Evolutionary conservation across 2,888 invertebrate species (phyloP).

Genomic region (Julus scandinavius): DNA sequence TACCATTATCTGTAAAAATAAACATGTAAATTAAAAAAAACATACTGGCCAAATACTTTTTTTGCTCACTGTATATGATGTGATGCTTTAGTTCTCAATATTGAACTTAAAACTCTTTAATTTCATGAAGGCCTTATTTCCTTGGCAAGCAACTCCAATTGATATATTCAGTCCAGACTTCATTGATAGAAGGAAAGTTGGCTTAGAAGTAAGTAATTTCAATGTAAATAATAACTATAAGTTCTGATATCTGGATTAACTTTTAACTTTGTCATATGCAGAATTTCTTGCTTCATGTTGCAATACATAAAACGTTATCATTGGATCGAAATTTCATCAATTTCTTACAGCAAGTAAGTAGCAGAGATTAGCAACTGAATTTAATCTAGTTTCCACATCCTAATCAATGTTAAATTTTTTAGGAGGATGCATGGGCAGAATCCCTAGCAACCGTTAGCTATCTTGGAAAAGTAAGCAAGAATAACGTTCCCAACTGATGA

Average conservation of each 20-base stretch:
- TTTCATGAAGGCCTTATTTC: constrained; percentile 69
- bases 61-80: too few relatives aligned
- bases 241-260: neutral
- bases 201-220: constrained; percentile 74
- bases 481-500: neutral
- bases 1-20: too few relatives aligned
- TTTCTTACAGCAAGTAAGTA: constrained; percentile 74
- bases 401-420: neutral
- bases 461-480: constrained; percentile 53
- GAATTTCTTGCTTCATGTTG: constrained; percentile 80
- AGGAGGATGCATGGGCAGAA: constrained; percentile 83
- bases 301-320: constrained; percentile 78
- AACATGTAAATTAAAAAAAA: too few relatives aligned
- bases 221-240: neutral
- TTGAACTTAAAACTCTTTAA: too few relatives aligned
- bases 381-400: constrained; percentile 50
- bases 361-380: constrained; percentile 29
- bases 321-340: constrained; percentile 80
- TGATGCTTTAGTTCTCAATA: too few relatives aligned
- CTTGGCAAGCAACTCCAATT: constrained; percentile 79
- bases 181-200: constrained; percentile 82
- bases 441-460: constrained; percentile 79
- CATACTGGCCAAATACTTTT: too few relatives aligned
- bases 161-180: constrained; percentile 87
- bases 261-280: constrained; percentile 61